Base-by-base conservation (phyloP, 1,140 invertebrate genomes). In the Lysiphlebus fabarum region DNA sequence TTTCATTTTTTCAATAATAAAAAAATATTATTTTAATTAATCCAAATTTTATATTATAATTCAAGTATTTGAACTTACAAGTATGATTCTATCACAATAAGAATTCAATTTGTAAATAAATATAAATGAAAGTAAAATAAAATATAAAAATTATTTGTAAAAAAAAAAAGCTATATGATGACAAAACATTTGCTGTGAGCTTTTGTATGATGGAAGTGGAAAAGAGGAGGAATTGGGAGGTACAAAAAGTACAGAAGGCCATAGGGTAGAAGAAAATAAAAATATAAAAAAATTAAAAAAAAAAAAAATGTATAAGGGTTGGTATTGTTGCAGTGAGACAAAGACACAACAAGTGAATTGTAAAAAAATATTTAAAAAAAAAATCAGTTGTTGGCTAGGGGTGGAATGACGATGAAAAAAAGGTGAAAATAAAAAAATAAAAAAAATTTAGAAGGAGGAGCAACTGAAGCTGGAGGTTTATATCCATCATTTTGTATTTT, bases 401-500 rank as follows among this genome's bases (percentile, higher is more conserved):
- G 58, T 40, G 44, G 64, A 63, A 62, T 58, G 45, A 53, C 44
- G 47, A 36, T 41, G 43, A 51, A 43, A 37, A 57, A 43, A 38
- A 40, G 62, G 38, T 8, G 41, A 51, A 61, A 48, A 41, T 14
- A 50, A 53, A 36, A n/a, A 36, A 42, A 8, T 14, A 17, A 54
- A 34, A 51, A 43, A 59, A 56, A n/a, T n/a, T 61, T 55, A 60
- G 53, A 66, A 57, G 56, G 63, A 63, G 67, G 66, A 36, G 47
- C n/a, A 7, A 38, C 14, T 14, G 58, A 53, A 42, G 53, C 61
- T 57, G 63, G 62, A 72, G 75, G 72, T 75, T 76, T 76, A 76
- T 76, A 75, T 75, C 75, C 73, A 77, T 77, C 75, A 77, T 77
- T 77, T 77, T 74, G 73, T 75, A 75, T 76, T 76, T 76, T 72